These are phyloP conservation scores for Stichopus chloronotus DNA, from an alignment of 35 echinoderm and acorn worm genomes.

Conservation along the genomic window DNA sequence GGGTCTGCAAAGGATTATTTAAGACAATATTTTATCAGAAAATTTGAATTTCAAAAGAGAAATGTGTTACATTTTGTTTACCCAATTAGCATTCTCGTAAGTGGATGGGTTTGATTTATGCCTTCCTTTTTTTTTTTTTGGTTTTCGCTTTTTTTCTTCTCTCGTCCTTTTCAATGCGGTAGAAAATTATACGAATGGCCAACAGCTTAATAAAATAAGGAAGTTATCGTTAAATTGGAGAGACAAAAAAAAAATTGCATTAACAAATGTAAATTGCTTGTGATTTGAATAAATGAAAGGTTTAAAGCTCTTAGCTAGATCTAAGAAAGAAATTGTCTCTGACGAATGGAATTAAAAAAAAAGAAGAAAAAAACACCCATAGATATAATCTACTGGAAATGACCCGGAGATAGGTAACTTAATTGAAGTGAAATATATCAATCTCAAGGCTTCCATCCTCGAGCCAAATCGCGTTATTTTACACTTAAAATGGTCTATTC, in stretches of 20 bases:
- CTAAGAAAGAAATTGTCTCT: neutral
- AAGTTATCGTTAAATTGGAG: neutral
- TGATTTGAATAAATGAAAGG: conserved; percentile 44
- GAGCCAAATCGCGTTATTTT: neutral
- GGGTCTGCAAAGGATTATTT: neutral
- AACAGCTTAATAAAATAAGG: conserved; percentile 41
- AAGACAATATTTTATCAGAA: neutral
- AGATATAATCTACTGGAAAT: conserved; percentile 3
- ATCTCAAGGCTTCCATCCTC: conserved; percentile 18
- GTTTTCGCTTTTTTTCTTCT: too few species aligned
- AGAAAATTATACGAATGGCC: conserved; percentile 18
- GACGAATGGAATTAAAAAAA: conserved; percentile 26
- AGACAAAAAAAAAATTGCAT: conserved; percentile 1
- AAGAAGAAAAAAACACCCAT: conserved; percentile 4
- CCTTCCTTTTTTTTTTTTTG: too few species aligned
- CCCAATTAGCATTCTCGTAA: neutral
- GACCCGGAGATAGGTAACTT: conserved; percentile 17
- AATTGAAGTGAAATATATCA: conserved; percentile 50
- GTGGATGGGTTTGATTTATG: neutral
- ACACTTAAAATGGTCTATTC: neutral
- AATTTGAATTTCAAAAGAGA: neutral
- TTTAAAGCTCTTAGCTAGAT: conserved; percentile 24
- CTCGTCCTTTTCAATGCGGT: neutral
- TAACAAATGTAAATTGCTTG: conserved; percentile 49
- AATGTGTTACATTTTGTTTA: neutral